Base-by-base conservation (phyloP, 2,888 invertebrate species). In the Acholoe squamosa region DNA sequence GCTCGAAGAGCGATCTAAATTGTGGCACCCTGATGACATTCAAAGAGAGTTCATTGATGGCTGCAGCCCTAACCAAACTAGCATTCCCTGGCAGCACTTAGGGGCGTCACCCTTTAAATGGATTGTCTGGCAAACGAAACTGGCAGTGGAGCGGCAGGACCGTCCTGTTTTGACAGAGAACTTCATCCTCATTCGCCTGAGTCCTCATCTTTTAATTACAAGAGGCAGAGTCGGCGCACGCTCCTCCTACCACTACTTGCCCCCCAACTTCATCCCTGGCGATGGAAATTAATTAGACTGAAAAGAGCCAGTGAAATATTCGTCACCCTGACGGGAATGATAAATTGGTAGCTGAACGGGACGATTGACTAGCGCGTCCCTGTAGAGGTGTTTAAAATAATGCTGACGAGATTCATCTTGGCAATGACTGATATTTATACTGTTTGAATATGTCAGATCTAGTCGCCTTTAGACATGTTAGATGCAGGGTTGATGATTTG, bases 211-310 rank as follows among this genome's bases (percentile, higher is more conserved):
- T 28, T 71, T 71, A 71, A 71, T 71, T 28, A 71, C 28, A 28
- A 28, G 31, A 28, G 12, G 71, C n/a, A 25, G 28, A 28, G 71
- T n/a, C 71, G 71, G 3, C 25, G 5, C 28, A 22, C 71, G 31
- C 71, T 14, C 3, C 71, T 28, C 19, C n/a, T 61, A n/a, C n/a
- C 10, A 10, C 5, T 43, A 43, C 43, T 43, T 43, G 43, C 43
- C 43, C 43, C 43, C 43, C 10, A n/a, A 43, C 43, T 10, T 10
- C 61, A 19, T n/a, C 61, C 19, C 61, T 28, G 31, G 31, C 71
- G 71, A 71, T 71, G 71, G 25, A 71, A 71, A 71, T 71, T 71
- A 71, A 71, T 71, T 71, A 71, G 71, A 71, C 71, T 71, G 71
- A 71, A 71, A 71, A 71, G 71, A 28, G 71, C 14, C 14, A 5